phyloP scores from a whole-genome alignment of 2,888 invertebrate genomes.

The Galeopsomyia nigrocyanea region DNA sequence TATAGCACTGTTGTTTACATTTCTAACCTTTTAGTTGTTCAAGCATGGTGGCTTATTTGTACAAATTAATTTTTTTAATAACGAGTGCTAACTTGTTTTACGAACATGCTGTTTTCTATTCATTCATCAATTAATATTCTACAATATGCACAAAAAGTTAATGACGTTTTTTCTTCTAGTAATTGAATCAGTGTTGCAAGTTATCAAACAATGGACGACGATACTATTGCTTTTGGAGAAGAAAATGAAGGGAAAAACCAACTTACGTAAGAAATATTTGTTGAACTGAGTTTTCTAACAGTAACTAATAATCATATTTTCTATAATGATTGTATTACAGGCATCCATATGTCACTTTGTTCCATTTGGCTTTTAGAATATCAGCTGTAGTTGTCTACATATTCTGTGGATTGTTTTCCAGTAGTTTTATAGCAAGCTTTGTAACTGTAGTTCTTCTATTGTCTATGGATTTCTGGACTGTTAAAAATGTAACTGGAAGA shows the following conservation, averaged over 20 bases:
- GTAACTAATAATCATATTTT: no score
- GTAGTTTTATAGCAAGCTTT: slow-evolving; percentile 96
- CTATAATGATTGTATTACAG: slow-evolving; percentile 69
- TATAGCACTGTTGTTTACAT: no score
- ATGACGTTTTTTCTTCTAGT: slow-evolving; percentile 74
- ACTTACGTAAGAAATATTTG: slow-evolving; percentile 63
- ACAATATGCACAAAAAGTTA: neutral
- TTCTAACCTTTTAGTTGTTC: no score
- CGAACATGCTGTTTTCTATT: neutral
- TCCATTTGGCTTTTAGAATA: slow-evolving; percentile 90
- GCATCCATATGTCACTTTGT: slow-evolving; percentile 93
- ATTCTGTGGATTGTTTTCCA: slow-evolving; percentile 89
- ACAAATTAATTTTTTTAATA: no score
- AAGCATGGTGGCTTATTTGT: no score
- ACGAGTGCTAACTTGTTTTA: neutral
- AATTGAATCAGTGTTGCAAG: slow-evolving; percentile 72
- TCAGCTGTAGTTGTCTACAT: slow-evolving; percentile 89
- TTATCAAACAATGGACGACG: slow-evolving; percentile 76
- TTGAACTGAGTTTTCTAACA: slow-evolving; percentile 1
- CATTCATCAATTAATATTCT: neutral
- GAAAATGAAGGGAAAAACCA: slow-evolving; percentile 75
- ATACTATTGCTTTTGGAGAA: slow-evolving; percentile 88
- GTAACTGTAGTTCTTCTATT: slow-evolving; percentile 90
- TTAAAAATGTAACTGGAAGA: slow-evolving; percentile 96
- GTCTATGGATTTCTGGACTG: slow-evolving; percentile 99